phyloP scores from a whole-genome alignment of 1,140 invertebrate species.

The Myzus persicae region DNA sequence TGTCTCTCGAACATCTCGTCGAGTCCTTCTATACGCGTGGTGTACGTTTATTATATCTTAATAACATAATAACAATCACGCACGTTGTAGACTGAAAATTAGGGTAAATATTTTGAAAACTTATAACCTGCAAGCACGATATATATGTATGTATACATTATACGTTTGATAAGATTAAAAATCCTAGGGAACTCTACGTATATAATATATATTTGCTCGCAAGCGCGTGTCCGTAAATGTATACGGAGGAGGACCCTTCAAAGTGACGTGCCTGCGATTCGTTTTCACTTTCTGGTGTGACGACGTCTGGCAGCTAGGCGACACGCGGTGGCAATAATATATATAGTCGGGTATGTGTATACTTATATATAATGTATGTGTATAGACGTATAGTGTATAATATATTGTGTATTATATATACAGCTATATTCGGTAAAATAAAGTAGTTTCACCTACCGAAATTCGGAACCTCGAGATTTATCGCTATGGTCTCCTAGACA shows the following conservation, averaged over 20 bases:
- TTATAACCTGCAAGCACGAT: neutral
- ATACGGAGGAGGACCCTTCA: neutral
- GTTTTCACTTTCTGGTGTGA: conserved; percentile 30
- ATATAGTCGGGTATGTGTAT: no score
- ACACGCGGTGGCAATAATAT: neutral
- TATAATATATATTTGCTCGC: neutral
- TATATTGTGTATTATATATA: neutral
- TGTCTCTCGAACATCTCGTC: neutral
- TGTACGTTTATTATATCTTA: neutral
- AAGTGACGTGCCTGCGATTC: conserved; percentile 1
- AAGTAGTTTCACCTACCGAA: conserved; percentile 16
- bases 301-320: neutral
- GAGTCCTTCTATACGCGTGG: neutral
- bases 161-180: neutral
- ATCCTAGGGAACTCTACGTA: neutral
- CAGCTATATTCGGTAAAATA: neutral
- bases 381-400: neutral
- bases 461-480: neutral
- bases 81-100: neutral
- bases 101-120: neutral
- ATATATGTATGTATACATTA: neutral
- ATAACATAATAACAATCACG: neutral
- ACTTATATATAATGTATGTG: no score
- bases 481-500: neutral
- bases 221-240: neutral